These are phyloP conservation scores for Amazona guildingii DNA, from an alignment of 2,113 vertebrate genomes.

Conservation along the genomic window DNA sequence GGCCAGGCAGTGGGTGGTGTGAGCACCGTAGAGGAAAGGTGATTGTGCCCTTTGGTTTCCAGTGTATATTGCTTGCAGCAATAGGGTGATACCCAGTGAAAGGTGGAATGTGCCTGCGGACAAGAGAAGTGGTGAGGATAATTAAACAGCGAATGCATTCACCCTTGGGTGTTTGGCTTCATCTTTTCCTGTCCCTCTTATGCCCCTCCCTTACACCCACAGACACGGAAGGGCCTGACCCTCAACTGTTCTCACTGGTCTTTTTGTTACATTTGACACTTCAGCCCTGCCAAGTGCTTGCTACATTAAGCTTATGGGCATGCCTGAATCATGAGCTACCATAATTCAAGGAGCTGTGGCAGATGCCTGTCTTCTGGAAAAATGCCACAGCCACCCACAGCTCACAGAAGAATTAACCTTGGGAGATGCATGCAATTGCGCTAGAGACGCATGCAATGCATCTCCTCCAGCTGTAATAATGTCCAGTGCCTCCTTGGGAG, in stretches of 20 bases:
- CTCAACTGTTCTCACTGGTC: not conserved
- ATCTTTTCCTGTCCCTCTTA: not conserved
- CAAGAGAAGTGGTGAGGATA: not conserved
- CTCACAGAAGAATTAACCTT: conserved; percentile 25
- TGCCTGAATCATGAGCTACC: conserved; percentile 31
- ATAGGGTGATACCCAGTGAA: not conserved
- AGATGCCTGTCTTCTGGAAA: conserved; percentile 40
- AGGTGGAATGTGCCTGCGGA: not conserved
- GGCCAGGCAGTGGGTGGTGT: not conserved
- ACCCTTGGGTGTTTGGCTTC: not conserved
- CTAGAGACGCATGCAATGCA: not conserved
- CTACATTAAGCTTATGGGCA: not conserved
- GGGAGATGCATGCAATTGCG: not conserved
- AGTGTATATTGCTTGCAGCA: not conserved
- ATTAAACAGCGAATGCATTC: not conserved
- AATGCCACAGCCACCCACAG: conserved; percentile 14
- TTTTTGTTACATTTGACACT: not conserved
- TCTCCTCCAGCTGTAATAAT: not conserved
- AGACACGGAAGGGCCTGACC: not conserved
- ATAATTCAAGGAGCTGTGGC: conserved; percentile 26
- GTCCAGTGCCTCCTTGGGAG: not conserved
- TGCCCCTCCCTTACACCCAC: not conserved
- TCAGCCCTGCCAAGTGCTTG: not conserved
- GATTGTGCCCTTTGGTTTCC: not conserved
- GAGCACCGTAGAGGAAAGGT: not conserved